Base-by-base conservation (phyloP, 1,140 invertebrate genomes). In the Fopius arisanus region DNA sequence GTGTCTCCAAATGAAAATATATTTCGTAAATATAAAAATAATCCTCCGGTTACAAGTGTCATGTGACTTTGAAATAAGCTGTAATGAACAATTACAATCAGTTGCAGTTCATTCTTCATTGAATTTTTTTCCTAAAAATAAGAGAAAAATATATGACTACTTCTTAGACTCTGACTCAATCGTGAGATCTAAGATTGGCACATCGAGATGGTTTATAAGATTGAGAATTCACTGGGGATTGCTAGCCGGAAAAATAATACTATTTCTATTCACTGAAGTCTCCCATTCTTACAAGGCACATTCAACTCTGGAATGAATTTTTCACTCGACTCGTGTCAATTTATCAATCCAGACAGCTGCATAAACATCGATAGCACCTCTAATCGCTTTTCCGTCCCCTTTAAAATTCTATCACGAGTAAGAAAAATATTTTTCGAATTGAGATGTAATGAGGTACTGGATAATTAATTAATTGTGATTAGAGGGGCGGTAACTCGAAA, bases 111-210 rank as follows among this genome's bases (percentile, higher is more conserved):
- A 37, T 3, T 37, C 9, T 37, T 37, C 33, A 37, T n/a, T 48
- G 43, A 48, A 12, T 16, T 48, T 48, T n/a, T 3, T n/a, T 19
- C 43, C 16, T 48, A 48, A 48, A 48, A 48, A 48, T 16, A 48
- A 48, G 0, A 59, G n/a, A 59, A 59, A 59, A 59, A 59, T 26
- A 59, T 59, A 48, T 48, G 43, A 48, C 43, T 48, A 16, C 9
- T 19, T 48, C 43, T 48, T 19, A 48, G 43, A 48, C 43, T 48
- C 43, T 48, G 43, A 37, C 33, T 37, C 43, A 48, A 48, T 59
- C 43, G n/a, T 19, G 23, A 59, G 19, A 59, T 26, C 54, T 26
- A 59, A 59, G 54, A 59, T 59, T 59, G 54, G 54, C 54, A 59
- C 54, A 59, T 59, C 19, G 54, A 59, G 12, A 59, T 59, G 19